These are phyloP conservation scores for Casuarius casuarius DNA, from an alignment of 2,113 vertebrate genomes.

Conservation along the genomic window DNA sequence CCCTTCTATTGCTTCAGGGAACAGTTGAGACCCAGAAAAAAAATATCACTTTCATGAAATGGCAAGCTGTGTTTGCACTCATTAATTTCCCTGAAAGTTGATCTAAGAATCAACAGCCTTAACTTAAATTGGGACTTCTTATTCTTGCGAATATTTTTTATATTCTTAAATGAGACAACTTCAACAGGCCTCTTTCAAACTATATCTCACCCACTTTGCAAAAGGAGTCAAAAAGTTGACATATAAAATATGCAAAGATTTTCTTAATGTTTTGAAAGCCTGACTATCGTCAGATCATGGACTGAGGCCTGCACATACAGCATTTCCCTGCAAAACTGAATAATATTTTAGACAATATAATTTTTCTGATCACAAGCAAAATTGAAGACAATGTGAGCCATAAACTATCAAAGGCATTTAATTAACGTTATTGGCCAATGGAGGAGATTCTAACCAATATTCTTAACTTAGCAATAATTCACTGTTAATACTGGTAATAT, in stretches of 20 bases:
- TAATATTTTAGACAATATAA: not conserved
- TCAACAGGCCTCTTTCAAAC: not conserved
- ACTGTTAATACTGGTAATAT: constrained; percentile 1
- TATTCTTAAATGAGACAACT: not conserved
- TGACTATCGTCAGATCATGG: not conserved
- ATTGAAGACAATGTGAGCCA: not conserved
- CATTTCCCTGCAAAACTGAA: not conserved
- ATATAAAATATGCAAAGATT: not conserved
- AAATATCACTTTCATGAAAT: not conserved
- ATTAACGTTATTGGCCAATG: not conserved
- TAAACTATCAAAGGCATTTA: not conserved
- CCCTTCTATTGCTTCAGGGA: constrained; percentile 43
- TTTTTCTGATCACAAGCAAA: not conserved
- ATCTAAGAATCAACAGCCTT: not conserved
- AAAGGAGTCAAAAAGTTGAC: not conserved
- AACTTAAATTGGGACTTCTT: not conserved
- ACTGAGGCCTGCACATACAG: not conserved
- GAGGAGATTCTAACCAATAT: not conserved
- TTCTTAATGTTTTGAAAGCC: not conserved
- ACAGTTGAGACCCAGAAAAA: not conserved
- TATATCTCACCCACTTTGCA: not conserved
- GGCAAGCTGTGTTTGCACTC: constrained; percentile 16
- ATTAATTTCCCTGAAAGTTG: not conserved
- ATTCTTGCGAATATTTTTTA: constrained; percentile 14
- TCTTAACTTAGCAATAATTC: not conserved